phyloP scores from a whole-genome alignment of 2,888 invertebrate species.

The Drosophila ustulata region DNA sequence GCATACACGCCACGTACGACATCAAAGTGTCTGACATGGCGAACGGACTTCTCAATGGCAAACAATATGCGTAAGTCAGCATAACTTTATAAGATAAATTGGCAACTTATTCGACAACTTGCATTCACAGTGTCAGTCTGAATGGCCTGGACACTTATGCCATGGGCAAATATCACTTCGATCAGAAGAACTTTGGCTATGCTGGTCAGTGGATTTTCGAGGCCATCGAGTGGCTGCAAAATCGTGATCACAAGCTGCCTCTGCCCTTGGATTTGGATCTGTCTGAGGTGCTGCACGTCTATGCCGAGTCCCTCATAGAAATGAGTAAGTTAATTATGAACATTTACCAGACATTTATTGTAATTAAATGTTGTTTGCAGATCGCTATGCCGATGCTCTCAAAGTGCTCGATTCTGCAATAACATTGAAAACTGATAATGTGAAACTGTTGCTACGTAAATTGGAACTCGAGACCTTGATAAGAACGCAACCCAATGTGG shows the following conservation, averaged over 20 bases:
- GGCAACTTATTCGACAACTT: background rate
- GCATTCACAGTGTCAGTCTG: conserved; percentile 62
- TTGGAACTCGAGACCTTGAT: conserved; percentile 64
- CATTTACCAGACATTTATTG: background rate
- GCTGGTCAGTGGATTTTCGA: conserved; percentile 73
- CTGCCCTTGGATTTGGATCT: conserved; percentile 36
- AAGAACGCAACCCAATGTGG: conserved; percentile 43
- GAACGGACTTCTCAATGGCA: conserved; percentile 92
- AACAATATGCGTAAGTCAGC: conserved; percentile 89
- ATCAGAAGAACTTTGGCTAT: conserved; percentile 40
- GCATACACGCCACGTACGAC: conserved; percentile 96
- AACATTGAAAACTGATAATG: conserved; percentile 44
- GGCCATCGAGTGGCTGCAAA: conserved; percentile 47
- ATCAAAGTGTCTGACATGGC: conserved; percentile 93
- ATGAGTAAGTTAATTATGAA: conserved; percentile 65
- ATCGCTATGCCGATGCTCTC: conserved; percentile 61
- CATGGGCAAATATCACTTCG: conserved; percentile 69
- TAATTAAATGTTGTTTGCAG: conserved; percentile 26
- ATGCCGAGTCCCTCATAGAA: conserved; percentile 72
- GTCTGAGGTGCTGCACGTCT: conserved; percentile 58
- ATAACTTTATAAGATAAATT: background rate
- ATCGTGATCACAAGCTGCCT: conserved; percentile 1
- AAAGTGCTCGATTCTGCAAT: conserved; percentile 56
- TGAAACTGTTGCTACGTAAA: conserved; percentile 59
- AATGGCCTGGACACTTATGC: conserved; percentile 72